Conservation (phyloP, 1,140 invertebrate genomes). For the Musca domestica region DNA sequence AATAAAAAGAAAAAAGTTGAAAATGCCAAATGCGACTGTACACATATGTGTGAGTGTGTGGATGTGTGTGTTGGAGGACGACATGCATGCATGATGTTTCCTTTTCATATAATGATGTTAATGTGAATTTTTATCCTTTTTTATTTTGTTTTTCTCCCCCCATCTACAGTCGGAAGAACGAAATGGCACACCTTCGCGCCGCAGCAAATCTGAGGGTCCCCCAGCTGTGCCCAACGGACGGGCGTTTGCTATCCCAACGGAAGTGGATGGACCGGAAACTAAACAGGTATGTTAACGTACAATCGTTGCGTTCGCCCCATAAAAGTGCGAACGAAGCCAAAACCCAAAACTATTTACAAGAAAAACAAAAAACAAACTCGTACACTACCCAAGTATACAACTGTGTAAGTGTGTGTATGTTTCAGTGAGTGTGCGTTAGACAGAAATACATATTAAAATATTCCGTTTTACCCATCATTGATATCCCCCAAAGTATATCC, state of each 20-base stretch:
- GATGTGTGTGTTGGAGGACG: no score
- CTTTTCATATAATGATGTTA: not conserved
- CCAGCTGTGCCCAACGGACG: conserved; percentile 58
- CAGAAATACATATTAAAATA: no score
- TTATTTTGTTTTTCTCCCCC: not conserved
- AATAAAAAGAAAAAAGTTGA: no score
- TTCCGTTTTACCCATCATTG: no score
- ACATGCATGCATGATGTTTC: not conserved
- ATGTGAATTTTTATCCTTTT: not conserved
- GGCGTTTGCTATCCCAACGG: conserved; percentile 50
- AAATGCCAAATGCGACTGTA: no score
- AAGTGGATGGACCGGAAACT: conserved; percentile 53
- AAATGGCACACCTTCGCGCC: conserved; percentile 57
- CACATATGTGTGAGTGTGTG: no score
- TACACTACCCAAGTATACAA: not conserved
- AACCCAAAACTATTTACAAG: not conserved
- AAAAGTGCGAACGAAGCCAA: no score
- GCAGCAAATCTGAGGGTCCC: conserved; percentile 72
- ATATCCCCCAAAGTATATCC: no score
- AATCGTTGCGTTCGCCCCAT: not conserved
- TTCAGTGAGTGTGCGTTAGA: not conserved
- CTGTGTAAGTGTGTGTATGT: conserved; percentile 7
- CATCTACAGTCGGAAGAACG: conserved; percentile 60
- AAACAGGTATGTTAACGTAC: conserved; percentile 47
- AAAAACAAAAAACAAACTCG: conserved; percentile 1